phyloP scores from a whole-genome alignment of 1,140 invertebrate genomes.

The Zaprionus africanus region DNA sequence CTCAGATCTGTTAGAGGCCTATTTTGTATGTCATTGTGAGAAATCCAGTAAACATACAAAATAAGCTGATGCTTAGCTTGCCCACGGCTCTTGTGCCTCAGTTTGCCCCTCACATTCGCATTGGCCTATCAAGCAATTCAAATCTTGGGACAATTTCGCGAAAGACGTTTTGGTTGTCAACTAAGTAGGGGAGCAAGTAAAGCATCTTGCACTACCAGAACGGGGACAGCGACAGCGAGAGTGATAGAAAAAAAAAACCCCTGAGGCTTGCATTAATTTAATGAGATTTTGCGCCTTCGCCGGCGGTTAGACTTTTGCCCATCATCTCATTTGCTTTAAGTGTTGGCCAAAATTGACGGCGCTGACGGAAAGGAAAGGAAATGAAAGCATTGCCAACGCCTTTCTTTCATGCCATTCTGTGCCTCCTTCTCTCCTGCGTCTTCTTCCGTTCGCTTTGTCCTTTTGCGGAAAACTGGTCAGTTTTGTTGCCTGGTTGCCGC shows the following conservation, averaged over 20 bases:
- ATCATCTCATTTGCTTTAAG: slow-evolving; percentile 65
- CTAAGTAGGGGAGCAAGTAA: background rate
- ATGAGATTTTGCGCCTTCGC: slow-evolving; percentile 66
- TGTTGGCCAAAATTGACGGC: slow-evolving; percentile 49
- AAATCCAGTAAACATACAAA: slow-evolving; percentile 35
- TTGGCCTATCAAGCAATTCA: slow-evolving; percentile 56
- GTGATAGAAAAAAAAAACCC: slow-evolving; percentile 46
- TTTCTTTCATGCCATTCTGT: slow-evolving; percentile 27
- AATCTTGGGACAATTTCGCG: slow-evolving; percentile 59
- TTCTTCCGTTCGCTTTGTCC: slow-evolving; percentile 20
- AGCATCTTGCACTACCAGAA: background rate
- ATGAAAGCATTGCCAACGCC: slow-evolving; percentile 68
- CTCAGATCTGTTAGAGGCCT: slow-evolving; percentile 34
- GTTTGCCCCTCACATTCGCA: background rate
- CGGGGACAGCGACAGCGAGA: background rate
- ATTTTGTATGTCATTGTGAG: slow-evolving; percentile 46
- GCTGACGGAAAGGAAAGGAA: slow-evolving; percentile 52
- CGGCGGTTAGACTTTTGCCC: slow-evolving; percentile 57
- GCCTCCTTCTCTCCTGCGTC: background rate
- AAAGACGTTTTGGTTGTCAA: slow-evolving; percentile 54
- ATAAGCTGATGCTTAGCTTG: slow-evolving; percentile 27
- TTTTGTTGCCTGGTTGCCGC: slow-evolving; percentile 29
- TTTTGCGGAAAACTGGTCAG: slow-evolving; percentile 15
- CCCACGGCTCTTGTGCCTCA: slow-evolving; percentile 15
- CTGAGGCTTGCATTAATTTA: slow-evolving; percentile 82